These are phyloP conservation scores for Caenorhabditis japonica DNA, from an alignment of 2,888 invertebrate species.

Conservation along the genomic window DNA sequence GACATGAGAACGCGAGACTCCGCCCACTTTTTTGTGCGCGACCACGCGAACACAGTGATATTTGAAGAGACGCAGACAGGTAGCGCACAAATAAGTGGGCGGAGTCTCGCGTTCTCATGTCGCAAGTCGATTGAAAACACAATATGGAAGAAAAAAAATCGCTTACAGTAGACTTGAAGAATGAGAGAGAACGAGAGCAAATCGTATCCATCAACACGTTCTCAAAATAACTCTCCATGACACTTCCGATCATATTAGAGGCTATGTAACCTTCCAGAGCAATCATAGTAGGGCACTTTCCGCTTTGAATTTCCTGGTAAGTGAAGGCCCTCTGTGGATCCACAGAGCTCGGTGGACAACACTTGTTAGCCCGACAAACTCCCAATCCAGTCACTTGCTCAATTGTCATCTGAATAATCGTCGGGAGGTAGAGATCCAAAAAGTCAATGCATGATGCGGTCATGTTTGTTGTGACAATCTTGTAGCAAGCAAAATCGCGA, in stretches of 20 bases:
- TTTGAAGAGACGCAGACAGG: no score
- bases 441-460: conserved; percentile 67
- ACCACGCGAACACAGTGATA: no score
- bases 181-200: conserved; percentile 19
- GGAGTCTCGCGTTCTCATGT: no score
- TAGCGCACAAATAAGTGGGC: no score
- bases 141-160: background rate
- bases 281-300: conserved; percentile 32
- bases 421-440: conserved; percentile 67
- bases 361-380: conserved; percentile 59
- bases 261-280: conserved; percentile 22
- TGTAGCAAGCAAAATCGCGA: conserved; percentile 60
- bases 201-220: conserved; percentile 19
- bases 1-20: no score
- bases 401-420: conserved; percentile 70
- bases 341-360: conserved; percentile 48
- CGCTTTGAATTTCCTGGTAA: conserved; percentile 21
- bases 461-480: conserved; percentile 63
- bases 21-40: no score
- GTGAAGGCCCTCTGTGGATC: conserved; percentile 9
- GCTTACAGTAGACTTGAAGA: conserved; percentile 38
- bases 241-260: conserved; percentile 24
- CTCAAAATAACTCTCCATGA: conserved; percentile 30
- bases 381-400: conserved; percentile 59
- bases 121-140: no score